Percentiles rank a stretch among this genome's conserved stretches.
phyloP scores from a whole-genome alignment of 2,888 invertebrate genomes.

The Entomobrya multifasciata region DNA sequence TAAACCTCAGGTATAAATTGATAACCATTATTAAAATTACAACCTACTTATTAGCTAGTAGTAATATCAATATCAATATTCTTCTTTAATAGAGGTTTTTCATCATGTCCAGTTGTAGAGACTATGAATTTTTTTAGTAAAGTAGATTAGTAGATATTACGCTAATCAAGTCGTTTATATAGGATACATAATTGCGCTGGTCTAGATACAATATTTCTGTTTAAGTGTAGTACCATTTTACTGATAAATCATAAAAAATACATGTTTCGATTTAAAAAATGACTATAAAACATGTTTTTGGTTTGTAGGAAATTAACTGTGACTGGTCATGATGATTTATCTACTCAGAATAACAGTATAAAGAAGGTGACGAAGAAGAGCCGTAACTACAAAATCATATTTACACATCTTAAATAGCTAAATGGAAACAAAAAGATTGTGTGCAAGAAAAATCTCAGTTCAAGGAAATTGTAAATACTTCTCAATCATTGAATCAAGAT shows the following conservation, averaged over 20 bases:
- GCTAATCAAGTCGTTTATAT: too few relatives aligned
- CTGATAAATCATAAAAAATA: slow-evolving; percentile 1
- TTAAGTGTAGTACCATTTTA: too few relatives aligned
- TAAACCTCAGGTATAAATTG: too few relatives aligned
- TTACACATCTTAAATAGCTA: not conserved
- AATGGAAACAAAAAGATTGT: not conserved
- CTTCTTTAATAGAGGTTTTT: too few relatives aligned
- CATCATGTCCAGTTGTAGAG: too few relatives aligned
- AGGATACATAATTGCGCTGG: too few relatives aligned
- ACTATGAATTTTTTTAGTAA: too few relatives aligned
- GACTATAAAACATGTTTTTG: not conserved
- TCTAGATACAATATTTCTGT: too few relatives aligned
- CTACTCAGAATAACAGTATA: not conserved
- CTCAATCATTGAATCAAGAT: not conserved
- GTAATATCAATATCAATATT: too few relatives aligned
- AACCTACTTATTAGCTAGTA: too few relatives aligned
- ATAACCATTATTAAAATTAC: too few relatives aligned
- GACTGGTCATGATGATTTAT: not conserved
- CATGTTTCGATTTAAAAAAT: not conserved
- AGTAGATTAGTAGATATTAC: too few relatives aligned
- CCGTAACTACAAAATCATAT: not conserved
- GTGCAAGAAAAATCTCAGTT: slow-evolving; percentile 42
- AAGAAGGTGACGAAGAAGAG: not conserved
- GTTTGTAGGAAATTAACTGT: not conserved
- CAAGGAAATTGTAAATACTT: slow-evolving; percentile 41